Conservation (phyloP, 2,888 invertebrate genomes). For the Muschampia plurimacula region DNA sequence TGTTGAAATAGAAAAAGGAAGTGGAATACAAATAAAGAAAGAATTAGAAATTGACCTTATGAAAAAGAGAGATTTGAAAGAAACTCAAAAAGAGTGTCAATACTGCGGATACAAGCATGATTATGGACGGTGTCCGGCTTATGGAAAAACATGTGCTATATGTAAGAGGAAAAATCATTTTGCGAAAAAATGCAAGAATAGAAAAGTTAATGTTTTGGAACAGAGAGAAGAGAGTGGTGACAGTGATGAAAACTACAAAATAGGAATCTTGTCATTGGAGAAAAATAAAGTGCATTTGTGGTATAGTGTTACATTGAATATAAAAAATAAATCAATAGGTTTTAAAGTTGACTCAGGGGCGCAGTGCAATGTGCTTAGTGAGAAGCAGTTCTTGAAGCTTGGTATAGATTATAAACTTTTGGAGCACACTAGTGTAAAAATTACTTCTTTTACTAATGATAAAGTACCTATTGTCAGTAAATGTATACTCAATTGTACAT, state of each 20-base stretch:
- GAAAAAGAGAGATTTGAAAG: background rate
- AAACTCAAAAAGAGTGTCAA: background rate
- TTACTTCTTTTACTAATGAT: slow-evolving; percentile 1
- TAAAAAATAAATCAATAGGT: background rate
- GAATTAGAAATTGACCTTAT: background rate
- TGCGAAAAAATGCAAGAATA: background rate
- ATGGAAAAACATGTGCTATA: slow-evolving; percentile 1
- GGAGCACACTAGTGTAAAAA: background rate
- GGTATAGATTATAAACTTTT: background rate
- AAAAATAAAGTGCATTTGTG: background rate
- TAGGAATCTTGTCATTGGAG: background rate
- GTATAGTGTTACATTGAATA: background rate
- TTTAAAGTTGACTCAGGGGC: background rate
- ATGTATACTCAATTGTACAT: background rate
- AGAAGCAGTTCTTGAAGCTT: background rate
- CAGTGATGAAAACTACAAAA: background rate
- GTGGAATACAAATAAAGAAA: background rate
- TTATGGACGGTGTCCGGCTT: background rate
- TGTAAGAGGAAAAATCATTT: background rate
- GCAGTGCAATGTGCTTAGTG: background rate
- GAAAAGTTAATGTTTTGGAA: background rate
- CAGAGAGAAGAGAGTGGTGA: background rate
- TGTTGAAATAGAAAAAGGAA: background rate
- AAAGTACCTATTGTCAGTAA: background rate
- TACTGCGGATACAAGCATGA: background rate